Percentiles rank a stretch among this genome's conserved stretches.
Conservation (phyloP, 2,888 invertebrate species). For the Dryococelus australis region DNA sequence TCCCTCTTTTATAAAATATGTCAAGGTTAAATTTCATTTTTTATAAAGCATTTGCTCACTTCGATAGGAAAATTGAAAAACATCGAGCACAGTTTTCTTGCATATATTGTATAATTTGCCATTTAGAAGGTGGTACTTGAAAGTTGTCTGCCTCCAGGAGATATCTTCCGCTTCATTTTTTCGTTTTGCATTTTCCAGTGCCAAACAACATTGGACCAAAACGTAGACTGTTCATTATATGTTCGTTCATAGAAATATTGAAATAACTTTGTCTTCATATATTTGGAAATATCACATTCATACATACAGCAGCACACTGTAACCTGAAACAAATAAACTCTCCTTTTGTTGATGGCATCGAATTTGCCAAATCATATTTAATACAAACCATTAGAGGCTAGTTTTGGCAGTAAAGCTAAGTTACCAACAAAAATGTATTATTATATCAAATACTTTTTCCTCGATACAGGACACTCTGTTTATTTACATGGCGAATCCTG, state of each 20-base stretch:
- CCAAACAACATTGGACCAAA: not conserved
- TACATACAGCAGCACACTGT: not conserved
- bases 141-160: no score
- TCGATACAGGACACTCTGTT: no score
- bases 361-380: not conserved
- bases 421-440: no score
- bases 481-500: no score
- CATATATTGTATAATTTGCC: not conserved
- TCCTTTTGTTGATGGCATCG: not conserved
- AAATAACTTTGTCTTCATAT: no score
- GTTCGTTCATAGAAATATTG: not conserved
- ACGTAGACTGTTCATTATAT: not conserved
- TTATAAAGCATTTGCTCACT: not conserved
- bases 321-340: slow-evolving; percentile 2
- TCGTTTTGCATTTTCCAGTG: not conserved
- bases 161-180: not conserved
- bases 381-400: no score
- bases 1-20: slow-evolving; percentile 13
- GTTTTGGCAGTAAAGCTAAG: no score
- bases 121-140: not conserved
- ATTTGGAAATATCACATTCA: not conserved
- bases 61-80: not conserved
- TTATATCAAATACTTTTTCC: no score
- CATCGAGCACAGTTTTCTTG: not conserved
- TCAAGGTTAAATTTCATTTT: slow-evolving; percentile 18